Evolutionary conservation across 2,888 invertebrate genomes (phyloP), one percentile per base, ranked within the genome.

Genomic region (Drosophila stalkeri): DNA sequence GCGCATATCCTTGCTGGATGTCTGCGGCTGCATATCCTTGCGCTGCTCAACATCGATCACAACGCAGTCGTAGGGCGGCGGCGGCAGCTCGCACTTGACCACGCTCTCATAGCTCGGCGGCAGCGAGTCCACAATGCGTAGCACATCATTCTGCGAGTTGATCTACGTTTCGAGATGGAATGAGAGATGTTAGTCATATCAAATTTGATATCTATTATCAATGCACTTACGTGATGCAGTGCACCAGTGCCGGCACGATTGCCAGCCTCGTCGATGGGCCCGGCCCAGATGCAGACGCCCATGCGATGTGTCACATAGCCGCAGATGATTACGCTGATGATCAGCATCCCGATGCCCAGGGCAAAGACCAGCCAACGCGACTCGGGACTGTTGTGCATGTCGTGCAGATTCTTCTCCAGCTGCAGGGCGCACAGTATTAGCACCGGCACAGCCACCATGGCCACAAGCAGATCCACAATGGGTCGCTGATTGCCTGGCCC

Each of bases 271-370:
- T 93, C 93, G 41, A 92, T 91, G 56, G 92, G 93, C 16, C 93
- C 93, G 8, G 92, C 90, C 93, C 93, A 93, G 46, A 93, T 88
- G 80, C 93, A 93, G 14, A 93, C 92, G 47, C 93, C 93, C 91
- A 93, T 92, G 57, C 93, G 92, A 72, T 93, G 93, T 2, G 93
- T 93, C 5, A 93, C 93, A 90, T 93, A 93, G 67, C 93, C 93
- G 62, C 93, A 93, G 62, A 93, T 93, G 57, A 93, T 86, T 16
- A 93, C 86, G 55, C 93, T 93, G 23, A 93, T 91, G 16, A 93
- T 75, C 18, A 93, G 83, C 91, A 93, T 92, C 14, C 93, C 92
- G 61, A 93, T 89, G 23, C 93, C 93, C 33, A 93, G 80, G 3
- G 92, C 93, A 55, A 93, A 92, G 6, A 93, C 93, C 43, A 93